Conservation (phyloP, 2,888 invertebrate species). For the Diarsia dahlii region DNA sequence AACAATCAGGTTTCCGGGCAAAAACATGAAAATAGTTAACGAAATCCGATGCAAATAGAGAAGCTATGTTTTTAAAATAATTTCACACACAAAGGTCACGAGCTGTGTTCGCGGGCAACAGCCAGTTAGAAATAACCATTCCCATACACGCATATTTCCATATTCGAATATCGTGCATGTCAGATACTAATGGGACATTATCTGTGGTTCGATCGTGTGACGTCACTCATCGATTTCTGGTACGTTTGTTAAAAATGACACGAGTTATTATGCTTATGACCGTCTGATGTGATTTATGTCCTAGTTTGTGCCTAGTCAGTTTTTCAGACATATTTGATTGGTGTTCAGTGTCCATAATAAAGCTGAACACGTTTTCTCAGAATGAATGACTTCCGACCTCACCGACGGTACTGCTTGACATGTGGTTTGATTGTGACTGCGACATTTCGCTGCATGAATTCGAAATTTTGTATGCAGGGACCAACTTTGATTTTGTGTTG, state of each 20-base stretch:
- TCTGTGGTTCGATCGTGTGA: constrained; percentile 53
- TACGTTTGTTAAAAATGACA: constrained; percentile 18
- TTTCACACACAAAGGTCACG: too few relatives aligned
- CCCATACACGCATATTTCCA: constrained; percentile 15
- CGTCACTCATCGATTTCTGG: constrained; percentile 47
- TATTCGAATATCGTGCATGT: constrained; percentile 46
- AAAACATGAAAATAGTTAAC: too few relatives aligned
- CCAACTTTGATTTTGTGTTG: neutral
- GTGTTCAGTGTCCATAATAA: neutral
- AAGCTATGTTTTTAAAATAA: too few relatives aligned
- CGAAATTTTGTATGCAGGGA: neutral
- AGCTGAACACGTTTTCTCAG: neutral
- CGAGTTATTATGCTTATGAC: constrained; percentile 27
- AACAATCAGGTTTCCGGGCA: too few relatives aligned
- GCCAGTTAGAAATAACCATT: neutral
- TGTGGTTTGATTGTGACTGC: neutral
- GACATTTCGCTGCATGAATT: neutral
- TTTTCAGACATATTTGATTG: constrained; percentile 21
- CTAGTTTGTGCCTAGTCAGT: constrained; percentile 2
- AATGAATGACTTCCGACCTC: neutral
- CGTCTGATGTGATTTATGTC: constrained; percentile 29
- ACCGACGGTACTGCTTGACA: neutral
- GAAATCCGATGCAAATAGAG: too few relatives aligned
- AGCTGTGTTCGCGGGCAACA: too few relatives aligned
- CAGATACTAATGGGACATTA: constrained; percentile 45